Evolutionary conservation across 2,113 vertebrate species (phyloP).

Genomic region (Spea bombifrons): DNA sequence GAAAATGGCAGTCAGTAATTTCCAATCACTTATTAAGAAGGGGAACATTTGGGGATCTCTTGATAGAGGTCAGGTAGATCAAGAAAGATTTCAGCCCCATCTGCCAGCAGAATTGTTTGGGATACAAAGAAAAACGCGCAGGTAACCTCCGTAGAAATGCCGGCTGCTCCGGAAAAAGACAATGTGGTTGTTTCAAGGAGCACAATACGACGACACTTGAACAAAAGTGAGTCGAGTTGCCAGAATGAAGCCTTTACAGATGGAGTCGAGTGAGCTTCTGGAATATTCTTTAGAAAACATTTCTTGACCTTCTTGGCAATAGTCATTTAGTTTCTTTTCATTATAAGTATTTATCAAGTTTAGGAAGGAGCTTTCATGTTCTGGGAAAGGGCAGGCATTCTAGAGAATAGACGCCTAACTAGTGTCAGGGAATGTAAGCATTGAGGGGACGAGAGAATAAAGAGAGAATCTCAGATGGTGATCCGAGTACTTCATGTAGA

Average conservation of each 20-base stretch:
- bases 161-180: conserved; percentile 1
- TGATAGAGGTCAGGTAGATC: neutral
- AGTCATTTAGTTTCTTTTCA: too few species aligned
- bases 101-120: neutral
- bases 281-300: too few species aligned
- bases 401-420: too few species aligned
- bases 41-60: neutral
- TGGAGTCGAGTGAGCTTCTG: too few species aligned
- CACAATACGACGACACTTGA: neutral
- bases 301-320: too few species aligned
- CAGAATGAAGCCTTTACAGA: neutral
- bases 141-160: conserved; percentile 2
- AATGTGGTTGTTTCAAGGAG: neutral
- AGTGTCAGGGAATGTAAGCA: too few species aligned
- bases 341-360: too few species aligned
- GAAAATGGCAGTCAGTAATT: neutral
- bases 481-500: too few species aligned
- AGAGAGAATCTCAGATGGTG: too few species aligned
- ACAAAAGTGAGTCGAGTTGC: neutral
- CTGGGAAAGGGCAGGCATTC: too few species aligned
- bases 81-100: neutral
- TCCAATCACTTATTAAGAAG: conserved; percentile 5
- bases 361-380: too few species aligned
- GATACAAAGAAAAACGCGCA: neutral
- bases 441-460: too few species aligned